Evolutionary conservation across 2,797 vertebrate genomes (phyloP).

Genomic region (Alca torda): DNA sequence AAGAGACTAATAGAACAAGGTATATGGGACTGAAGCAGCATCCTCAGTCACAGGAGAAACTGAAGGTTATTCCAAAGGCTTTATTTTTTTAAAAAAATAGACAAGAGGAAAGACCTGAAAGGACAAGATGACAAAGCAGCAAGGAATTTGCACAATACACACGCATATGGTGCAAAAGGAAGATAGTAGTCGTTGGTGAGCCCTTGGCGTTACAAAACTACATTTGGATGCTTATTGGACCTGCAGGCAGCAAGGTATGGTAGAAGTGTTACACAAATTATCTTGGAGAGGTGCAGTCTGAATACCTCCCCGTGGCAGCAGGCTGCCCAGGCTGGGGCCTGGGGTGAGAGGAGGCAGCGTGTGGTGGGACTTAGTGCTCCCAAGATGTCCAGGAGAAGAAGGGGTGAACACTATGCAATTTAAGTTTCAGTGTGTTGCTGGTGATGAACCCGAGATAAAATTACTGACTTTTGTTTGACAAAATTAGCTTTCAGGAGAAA

Average conservation of each 20-base stretch:
- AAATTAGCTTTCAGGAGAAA: background rate
- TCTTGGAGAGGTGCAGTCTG: background rate
- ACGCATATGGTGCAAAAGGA: background rate
- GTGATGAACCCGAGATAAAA: background rate
- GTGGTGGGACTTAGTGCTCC: background rate
- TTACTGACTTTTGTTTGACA: background rate
- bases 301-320: accelerated
- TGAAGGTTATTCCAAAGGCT: background rate
- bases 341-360: background rate
- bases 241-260: background rate
- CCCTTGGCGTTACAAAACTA: background rate
- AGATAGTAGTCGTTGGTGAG: background rate
- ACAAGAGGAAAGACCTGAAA: background rate
- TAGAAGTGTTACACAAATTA: background rate
- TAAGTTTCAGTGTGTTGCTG: background rate
- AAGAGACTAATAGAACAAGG: background rate
- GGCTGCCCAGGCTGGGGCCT: background rate
- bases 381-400: background rate
- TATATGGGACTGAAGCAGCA: background rate
- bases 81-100: background rate
- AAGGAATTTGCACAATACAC: background rate
- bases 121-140: background rate
- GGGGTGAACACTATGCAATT: background rate
- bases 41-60: background rate
- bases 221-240: background rate